These are phyloP conservation scores for Chaunax sp. DNA, from an alignment of 2,797 vertebrate genomes.

Conservation along the genomic window DNA sequence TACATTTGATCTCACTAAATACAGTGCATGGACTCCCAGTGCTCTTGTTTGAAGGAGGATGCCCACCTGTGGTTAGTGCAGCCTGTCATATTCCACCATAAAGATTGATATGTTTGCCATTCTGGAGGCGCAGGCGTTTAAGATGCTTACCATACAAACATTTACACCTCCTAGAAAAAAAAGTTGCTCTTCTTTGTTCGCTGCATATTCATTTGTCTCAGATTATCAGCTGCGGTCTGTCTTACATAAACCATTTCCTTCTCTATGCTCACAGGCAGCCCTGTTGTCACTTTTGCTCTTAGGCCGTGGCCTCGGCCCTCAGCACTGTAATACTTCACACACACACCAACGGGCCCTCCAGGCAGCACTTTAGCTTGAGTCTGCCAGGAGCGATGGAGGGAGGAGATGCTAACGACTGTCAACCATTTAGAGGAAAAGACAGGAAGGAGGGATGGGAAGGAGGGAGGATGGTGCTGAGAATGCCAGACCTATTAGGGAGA, in stretches of 20 bases:
- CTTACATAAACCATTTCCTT: conserved; percentile 47
- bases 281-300: conserved; percentile 63
- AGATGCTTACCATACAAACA: background rate
- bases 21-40: no score
- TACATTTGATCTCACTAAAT: no score
- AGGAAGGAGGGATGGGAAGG: conserved; percentile 30
- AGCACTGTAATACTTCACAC: conserved; percentile 54
- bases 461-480: conserved; percentile 49
- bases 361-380: conserved; percentile 65
- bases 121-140: background rate
- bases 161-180: background rate
- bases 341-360: conserved; percentile 61
- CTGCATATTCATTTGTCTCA: conserved; percentile 17
- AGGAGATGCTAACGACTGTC: conserved; percentile 67
- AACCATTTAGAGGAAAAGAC: conserved; percentile 61
- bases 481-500: conserved; percentile 67
- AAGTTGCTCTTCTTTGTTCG: conserved; percentile 11
- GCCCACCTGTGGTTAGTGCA: no score
- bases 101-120: background rate
- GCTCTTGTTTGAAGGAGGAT: no score
- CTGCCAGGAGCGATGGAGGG: conserved; percentile 48
- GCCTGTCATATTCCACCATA: background rate
- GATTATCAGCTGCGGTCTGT: conserved; percentile 13
- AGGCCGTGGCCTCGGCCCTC: conserved; percentile 62
- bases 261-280: conserved; percentile 18